Percentiles rank a stretch among this genome's conserved stretches.
phyloP scores from a whole-genome alignment of 2,113 vertebrate species.

The western clawed frog (Xenopus tropicalis) region DNA sequence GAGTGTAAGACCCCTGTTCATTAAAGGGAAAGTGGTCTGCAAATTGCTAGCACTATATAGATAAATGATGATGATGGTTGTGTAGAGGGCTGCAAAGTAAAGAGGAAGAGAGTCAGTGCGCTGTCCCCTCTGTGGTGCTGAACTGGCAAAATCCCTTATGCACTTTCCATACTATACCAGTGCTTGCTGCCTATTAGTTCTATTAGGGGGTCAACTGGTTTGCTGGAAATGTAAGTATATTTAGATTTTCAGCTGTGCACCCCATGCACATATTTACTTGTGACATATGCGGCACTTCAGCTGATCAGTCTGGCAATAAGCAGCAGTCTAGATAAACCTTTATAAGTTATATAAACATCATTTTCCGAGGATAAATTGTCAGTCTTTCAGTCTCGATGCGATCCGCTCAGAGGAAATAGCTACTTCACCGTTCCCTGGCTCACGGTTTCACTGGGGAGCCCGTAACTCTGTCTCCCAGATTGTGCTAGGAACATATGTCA shows the following conservation, averaged over 20 bases:
- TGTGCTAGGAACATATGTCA: conserved; percentile 32
- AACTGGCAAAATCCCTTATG: neutral
- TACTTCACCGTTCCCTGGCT: conserved; percentile 24
- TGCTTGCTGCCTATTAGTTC: no score
- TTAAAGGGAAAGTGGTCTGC: no score
- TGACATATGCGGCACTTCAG: neutral
- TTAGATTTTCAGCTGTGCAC: neutral
- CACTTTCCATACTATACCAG: neutral
- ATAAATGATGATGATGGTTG: no score
- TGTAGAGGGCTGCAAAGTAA: no score
- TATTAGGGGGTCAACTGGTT: no score
- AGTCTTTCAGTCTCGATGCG: neutral
- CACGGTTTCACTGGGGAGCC: neutral
- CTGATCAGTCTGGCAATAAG: neutral
- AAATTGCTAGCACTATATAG: no score
- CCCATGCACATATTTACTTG: no score
- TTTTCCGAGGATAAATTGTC: neutral
- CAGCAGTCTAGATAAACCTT: neutral
- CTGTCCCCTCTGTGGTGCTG: conserved; percentile 28
- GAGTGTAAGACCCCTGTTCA: no score
- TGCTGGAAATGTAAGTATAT: neutral
- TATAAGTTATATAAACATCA: conserved; percentile 19
- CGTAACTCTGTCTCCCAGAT: conserved; percentile 25
- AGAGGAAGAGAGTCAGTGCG: neutral
- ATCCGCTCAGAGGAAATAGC: conserved; percentile 15